Evolutionary conservation across 2,113 vertebrate genomes (phyloP), one percentile per base, ranked within the genome.

Genomic region (Seriola dumerili): DNA sequence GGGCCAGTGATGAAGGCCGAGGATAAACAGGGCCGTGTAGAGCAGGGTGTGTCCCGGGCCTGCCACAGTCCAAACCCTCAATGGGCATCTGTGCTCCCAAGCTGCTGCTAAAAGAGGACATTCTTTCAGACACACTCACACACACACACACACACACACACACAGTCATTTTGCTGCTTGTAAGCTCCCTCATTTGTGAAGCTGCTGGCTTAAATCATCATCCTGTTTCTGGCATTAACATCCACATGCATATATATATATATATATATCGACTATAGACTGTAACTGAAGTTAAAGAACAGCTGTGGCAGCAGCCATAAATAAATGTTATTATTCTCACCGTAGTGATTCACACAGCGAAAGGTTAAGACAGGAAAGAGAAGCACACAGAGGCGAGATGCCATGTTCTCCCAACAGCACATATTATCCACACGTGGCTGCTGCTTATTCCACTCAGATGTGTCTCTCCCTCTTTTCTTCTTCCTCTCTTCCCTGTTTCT

Each of bases 71-170:
- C 84, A 74, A 91, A 88, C 85, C 90, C 86, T 92, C 88, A 93
- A 94, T 92, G 90, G 90, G 84, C 82, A 86, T 87, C 88, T 94
- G 88, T 92, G 80, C 88, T 92, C 76, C 75, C 19, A 64, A 81
- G 80, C 84, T 83, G 81, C 85, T 85, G 84, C 76, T 83, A 86
- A 92, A 92, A 83, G 84, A 83, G 84, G 86, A 80, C 91, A 89
- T 92, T 92, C 81, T 91, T 87, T 77, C 14, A 62, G 3, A 61
- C 66, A 80, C 55, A 65, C 64, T 65, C 72, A 74, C 72, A 80
- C 66, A 69, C 52, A 23, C 58, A 73, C 62, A 67, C 65, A 80
- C 72, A 68, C 52, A 23, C 58, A 73, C 62, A 67, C 65, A 68
- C 72, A 21, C 50, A 42, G 38, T 58, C 66, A 63, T 69, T 63